These are phyloP conservation scores for Piaya cayana DNA, from an alignment of 2,113 vertebrate species.

Conservation along the genomic window DNA sequence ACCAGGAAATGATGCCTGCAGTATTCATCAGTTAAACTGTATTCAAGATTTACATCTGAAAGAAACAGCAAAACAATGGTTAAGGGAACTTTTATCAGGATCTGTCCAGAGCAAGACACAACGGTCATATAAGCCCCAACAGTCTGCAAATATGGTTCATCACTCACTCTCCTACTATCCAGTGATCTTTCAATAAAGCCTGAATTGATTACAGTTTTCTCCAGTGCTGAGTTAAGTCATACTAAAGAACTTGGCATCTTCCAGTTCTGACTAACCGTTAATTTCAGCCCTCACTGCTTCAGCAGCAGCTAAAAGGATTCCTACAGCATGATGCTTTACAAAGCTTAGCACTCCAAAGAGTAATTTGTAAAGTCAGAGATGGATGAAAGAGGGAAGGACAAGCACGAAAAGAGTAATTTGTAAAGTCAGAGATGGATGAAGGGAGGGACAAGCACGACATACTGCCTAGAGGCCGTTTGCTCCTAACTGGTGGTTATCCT, in stretches of 20 bases:
- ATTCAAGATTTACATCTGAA: constrained; percentile 92
- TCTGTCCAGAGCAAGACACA: not conserved
- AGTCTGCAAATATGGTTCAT: accelerated
- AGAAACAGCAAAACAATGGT: constrained; percentile 45
- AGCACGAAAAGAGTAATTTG: accelerated
- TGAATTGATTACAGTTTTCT: not conserved
- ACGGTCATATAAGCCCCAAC: not conserved
- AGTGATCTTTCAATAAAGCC: not conserved
- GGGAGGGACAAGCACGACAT: not conserved
- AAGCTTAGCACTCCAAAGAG: not conserved
- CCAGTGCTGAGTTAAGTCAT: not conserved
- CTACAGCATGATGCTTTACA: not conserved
- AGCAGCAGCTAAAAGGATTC: not conserved
- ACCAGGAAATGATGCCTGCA: constrained; percentile 95
- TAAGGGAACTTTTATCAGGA: not conserved
- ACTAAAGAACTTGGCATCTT: not conserved
- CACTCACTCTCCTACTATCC: not conserved
- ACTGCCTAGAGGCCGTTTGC: not conserved
- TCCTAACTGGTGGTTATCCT: not conserved
- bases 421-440: not conserved
- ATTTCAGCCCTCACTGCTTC: not conserved
- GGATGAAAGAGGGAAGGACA: not conserved
- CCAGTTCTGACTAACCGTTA: not conserved
- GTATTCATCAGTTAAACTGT: constrained; percentile 92
- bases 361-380: not conserved